Evolutionary conservation across 2,888 invertebrate genomes (phyloP).

Genomic region (Pseudanteris insignis): DNA sequence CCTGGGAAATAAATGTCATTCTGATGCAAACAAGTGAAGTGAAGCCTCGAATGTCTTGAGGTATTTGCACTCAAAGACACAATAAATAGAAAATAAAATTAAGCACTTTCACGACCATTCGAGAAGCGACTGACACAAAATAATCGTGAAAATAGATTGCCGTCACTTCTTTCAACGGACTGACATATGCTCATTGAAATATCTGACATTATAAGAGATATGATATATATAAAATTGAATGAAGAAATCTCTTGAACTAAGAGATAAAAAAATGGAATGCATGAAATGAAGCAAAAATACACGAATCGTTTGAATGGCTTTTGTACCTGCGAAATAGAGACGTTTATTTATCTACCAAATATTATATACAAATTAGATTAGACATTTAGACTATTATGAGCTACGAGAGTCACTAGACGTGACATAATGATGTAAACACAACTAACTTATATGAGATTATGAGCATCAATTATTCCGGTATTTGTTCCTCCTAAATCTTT

Average conservation of each 20-base stretch:
- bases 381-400: too few species aligned
- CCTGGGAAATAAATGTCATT: slow-evolving; percentile 39
- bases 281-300: too few species aligned
- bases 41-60: neutral
- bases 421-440: too few species aligned
- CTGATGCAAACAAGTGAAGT: slow-evolving; percentile 23
- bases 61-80: too few species aligned
- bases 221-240: slow-evolving; percentile 24
- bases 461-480: too few species aligned
- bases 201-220: slow-evolving; percentile 25
- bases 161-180: slow-evolving; percentile 29
- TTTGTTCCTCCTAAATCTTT: too few species aligned
- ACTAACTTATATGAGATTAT: too few species aligned
- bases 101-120: too few species aligned
- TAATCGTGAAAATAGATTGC: neutral
- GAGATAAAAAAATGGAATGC: too few species aligned
- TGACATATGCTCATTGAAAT: slow-evolving; percentile 35
- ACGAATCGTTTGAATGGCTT: slow-evolving; percentile 49
- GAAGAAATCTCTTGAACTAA: slow-evolving; percentile 6
- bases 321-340: slow-evolving; percentile 59
- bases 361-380: slow-evolving; percentile 29
- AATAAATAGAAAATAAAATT: too few species aligned
- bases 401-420: too few species aligned
- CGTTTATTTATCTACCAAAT: slow-evolving; percentile 59
- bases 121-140: too few species aligned